These are phyloP conservation scores for Acrocephalus scirpaceus DNA, from an alignment of 2,797 vertebrate genomes.

Conservation along the genomic window DNA sequence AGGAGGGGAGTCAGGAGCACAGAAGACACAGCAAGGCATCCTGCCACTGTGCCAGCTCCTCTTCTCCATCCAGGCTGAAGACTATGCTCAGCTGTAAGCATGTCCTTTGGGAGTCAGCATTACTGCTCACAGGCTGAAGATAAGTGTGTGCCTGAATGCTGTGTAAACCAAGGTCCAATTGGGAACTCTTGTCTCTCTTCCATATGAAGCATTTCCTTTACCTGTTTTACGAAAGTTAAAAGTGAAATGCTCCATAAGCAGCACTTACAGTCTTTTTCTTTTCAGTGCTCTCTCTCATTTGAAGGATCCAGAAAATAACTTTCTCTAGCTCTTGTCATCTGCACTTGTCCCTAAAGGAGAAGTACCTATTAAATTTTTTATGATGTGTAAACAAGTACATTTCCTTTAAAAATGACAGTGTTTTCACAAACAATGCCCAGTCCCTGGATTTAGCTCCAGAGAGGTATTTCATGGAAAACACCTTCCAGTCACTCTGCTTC, in stretches of 20 bases:
- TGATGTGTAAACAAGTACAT: conserved; percentile 43
- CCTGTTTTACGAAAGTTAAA: background rate
- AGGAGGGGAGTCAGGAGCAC: background rate
- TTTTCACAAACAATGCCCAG: conserved; percentile 39
- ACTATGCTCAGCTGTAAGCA: background rate
- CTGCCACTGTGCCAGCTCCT: background rate
- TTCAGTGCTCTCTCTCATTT: background rate
- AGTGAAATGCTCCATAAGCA: background rate
- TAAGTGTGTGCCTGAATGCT: background rate
- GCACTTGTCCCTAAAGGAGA: conserved; percentile 1
- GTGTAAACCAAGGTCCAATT: background rate
- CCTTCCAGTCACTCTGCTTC: conserved; percentile 44
- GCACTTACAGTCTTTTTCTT: background rate
- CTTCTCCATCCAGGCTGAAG: background rate
- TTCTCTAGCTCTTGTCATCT: background rate
- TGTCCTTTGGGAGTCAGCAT: fast-evolving
- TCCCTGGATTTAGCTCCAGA: conserved; percentile 32
- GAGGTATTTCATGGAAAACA: conserved; percentile 42
- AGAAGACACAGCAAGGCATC: fast-evolving
- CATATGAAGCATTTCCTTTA: fast-evolving
- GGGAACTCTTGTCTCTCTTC: background rate
- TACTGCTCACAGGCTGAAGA: background rate
- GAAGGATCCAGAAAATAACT: background rate
- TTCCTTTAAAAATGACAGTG: conserved; percentile 41
- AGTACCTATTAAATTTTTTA: conserved; percentile 43